Evolutionary conservation across 2,797 vertebrate species (phyloP), one percentile per base, ranked within the genome.

Genomic region (Alectoris magna): DNA sequence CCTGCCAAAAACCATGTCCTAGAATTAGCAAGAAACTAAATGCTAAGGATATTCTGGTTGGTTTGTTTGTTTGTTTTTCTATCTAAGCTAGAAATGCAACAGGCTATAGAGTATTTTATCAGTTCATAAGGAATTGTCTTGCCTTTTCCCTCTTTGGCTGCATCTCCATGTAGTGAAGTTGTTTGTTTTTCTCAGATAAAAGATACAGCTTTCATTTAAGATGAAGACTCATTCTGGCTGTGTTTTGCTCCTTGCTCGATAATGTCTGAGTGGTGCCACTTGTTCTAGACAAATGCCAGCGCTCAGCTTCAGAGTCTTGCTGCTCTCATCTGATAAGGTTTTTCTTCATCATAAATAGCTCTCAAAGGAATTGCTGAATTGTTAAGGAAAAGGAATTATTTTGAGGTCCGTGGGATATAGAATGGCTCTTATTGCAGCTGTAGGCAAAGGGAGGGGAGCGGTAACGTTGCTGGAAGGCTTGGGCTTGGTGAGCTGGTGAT

Each of bases 101-200:
- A 2, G 29, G 14, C 31, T 89, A 34, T 73, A 59, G 80, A 49
- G 24, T 68, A 14, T 85, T 91, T 85, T 85, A 56, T 85, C 7
- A 1, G 11, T 59, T 90, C 75, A 11, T 44, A 43, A 46, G 39
- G 46, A 66, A 39, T 55, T 88, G 62, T 56, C 36, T 69, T 66
- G 31, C 21, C 64, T 83, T 95, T 75, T 87, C 38, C 38, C 12
- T 84, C 86, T 88, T 71, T 94, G 81, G 26, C 62, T 63, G 46
- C 63, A 55, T 74, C 87, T 82, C 82, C 9, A 2, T 51, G 31
- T 55, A 62, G 43, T 72, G 80, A 36, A 31, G 31, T 85, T 51
- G 41, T 82, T 94, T 84, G 77, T 85, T 87, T 92, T 81, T 41
- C 63, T 81, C 56, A 11, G 46, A 60, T 59, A 64, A 84, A 90